Conservation (phyloP, 1,140 invertebrate genomes). For the Drosophila cardini region DNA sequence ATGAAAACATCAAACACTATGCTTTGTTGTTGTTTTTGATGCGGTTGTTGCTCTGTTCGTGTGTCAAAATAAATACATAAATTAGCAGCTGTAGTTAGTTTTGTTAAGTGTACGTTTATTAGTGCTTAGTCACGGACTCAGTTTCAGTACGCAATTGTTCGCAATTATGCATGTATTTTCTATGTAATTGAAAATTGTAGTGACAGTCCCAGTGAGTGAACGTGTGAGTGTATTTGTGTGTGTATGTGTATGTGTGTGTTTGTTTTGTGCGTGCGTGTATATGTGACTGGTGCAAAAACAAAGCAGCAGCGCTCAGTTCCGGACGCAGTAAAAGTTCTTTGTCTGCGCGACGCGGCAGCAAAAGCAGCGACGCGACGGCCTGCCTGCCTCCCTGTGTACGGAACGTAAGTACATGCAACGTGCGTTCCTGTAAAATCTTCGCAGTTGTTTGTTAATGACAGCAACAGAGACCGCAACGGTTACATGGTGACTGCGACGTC, state of each 20-base stretch:
- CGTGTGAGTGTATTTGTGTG: too few species aligned
- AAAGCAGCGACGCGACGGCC: slow-evolving; percentile 19
- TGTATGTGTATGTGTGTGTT: too few species aligned
- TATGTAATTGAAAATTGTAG: slow-evolving; percentile 40
- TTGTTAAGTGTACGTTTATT: slow-evolving; percentile 32
- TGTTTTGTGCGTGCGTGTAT: too few species aligned
- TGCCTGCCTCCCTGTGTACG: neutral
- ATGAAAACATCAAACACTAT: slow-evolving; percentile 40
- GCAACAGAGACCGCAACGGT: slow-evolving; percentile 34
- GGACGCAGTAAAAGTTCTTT: slow-evolving; percentile 54
- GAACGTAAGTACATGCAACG: slow-evolving; percentile 1
- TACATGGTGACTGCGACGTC: slow-evolving; percentile 22
- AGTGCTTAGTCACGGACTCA: slow-evolving; percentile 35
- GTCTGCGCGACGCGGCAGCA: slow-evolving; percentile 37
- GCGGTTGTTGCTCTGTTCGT: slow-evolving; percentile 11
- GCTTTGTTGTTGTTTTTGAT: slow-evolving; percentile 31
- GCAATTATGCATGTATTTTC: slow-evolving; percentile 25
- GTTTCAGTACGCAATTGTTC: slow-evolving; percentile 38
- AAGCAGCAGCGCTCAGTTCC: slow-evolving; percentile 32
- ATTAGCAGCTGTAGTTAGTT: slow-evolving; percentile 39
- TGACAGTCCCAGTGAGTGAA: slow-evolving; percentile 3
- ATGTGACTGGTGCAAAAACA: slow-evolving; percentile 21
- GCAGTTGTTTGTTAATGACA: slow-evolving; percentile 52
- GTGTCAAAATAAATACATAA: slow-evolving; percentile 37
- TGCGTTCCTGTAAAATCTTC: slow-evolving; percentile 44